Evolutionary conservation across 1,140 invertebrate species (phyloP), one percentile per base, ranked within the genome.

Genomic region (Dendrolimus punctatus): DNA sequence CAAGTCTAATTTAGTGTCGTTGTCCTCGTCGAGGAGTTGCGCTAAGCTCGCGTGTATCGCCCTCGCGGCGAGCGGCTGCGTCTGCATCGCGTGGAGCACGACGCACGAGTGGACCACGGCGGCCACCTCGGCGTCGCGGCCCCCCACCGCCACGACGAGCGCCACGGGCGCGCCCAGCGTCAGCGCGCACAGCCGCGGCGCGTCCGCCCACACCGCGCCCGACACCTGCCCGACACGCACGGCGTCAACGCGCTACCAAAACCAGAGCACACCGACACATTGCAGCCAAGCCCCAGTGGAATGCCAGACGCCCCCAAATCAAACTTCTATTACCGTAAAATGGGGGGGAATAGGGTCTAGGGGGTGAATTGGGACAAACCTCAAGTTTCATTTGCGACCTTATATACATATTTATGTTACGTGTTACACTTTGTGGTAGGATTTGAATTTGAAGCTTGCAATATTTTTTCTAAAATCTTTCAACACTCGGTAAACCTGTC

Each of bases 151-250:
- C 39, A 81, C 71, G 0, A 84, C 64, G 4, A 85, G 73, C 41
- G 61, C 65, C 8, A 73, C 54, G 23, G 72, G 67, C 39, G 71
- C 61, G 49, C 76, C 77, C 60, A 80, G 66, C 8, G 72, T 76
- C n/a, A 76, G 46, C 6, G 79, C 81, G 46, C 74, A 71, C 49
- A 76, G 60, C 4, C 78, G 72, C 38, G 68, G 58, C 36, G 60
- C 68, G 64, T 85, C 81, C 46, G 73, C 78, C 79, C 81, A 82
- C 55, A 81, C 58, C 40, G 76, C 81, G 5, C 72, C 76, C 5
- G 76, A 77, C 49, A 82, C 79, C 78, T 79, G 51, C 5, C n/a
- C n/a, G n/a, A n/a, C n/a, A n/a, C n/a, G n/a, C n/a, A n/a, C 78
- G 77, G 51, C 23, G 3, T 23, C 23, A 23, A 23, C 23, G 3